Conservation (phyloP, 2,797 vertebrate species). For the Limnodromus scolopaceus region DNA sequence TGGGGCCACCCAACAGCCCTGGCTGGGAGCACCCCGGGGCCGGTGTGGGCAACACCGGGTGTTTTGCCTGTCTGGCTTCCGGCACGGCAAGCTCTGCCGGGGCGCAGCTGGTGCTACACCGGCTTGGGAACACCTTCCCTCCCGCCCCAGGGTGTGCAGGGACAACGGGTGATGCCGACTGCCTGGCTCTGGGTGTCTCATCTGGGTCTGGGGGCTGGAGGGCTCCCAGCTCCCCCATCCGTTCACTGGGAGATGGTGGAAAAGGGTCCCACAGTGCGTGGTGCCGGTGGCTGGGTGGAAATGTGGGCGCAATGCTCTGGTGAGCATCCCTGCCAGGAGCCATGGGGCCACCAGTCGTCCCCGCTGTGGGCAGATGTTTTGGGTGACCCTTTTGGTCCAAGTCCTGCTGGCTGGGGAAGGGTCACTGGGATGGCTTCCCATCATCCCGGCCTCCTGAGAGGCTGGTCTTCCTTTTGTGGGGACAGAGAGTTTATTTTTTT, state of each 20-base stretch:
- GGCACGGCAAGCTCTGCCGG: accelerated
- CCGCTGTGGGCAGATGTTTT: accelerated
- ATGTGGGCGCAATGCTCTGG: accelerated
- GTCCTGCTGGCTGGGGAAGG: accelerated
- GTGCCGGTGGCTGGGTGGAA: accelerated
- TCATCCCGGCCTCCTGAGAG: accelerated
- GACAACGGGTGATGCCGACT: accelerated
- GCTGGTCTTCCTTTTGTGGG: accelerated
- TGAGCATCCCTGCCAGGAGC: accelerated
- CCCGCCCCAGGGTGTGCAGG: accelerated
- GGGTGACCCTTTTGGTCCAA: neutral
- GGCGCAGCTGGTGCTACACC: accelerated
- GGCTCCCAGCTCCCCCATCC: neutral
- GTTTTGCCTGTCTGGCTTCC: neutral
- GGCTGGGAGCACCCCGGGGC: neutral
- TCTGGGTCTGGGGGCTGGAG: neutral
- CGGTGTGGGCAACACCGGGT: neutral
- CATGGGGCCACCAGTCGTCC: accelerated
- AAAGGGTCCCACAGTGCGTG: accelerated
- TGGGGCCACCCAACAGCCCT: neutral
- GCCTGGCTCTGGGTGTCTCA: neutral
- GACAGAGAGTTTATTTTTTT: neutral
- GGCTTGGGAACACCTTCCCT: neutral
- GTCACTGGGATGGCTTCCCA: neutral
- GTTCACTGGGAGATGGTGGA: neutral